phyloP scores from a whole-genome alignment of 92 coral and sea anemone species.

The Parazoanthus swiftii region DNA sequence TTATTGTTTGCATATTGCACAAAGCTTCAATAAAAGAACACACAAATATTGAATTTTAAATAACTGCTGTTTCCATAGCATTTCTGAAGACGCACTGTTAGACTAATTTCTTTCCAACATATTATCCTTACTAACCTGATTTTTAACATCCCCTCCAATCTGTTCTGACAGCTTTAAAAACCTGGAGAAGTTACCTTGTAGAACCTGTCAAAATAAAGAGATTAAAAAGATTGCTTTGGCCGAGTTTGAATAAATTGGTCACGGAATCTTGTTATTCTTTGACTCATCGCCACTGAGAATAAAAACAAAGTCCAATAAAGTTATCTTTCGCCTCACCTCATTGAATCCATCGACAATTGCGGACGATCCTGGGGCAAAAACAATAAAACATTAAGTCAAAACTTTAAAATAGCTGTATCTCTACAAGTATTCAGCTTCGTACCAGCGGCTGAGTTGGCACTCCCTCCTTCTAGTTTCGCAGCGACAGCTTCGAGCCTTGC shows the following conservation, averaged over 20 bases:
- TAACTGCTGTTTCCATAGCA: neutral
- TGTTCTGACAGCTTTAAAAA: constrained; percentile 63
- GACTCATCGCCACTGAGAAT: neutral
- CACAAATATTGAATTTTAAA: too few relatives aligned
- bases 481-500: constrained; percentile 56
- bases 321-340: constrained; percentile 17
- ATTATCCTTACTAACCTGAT: constrained; percentile 44
- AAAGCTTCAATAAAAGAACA: neutral
- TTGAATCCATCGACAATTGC: constrained; percentile 29
- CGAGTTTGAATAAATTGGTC: neutral
- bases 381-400: neutral
- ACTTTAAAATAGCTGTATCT: neutral
- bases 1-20: too few relatives aligned
- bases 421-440: neutral
- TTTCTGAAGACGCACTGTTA: neutral
- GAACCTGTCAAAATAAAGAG: constrained; percentile 47
- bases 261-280: constrained; percentile 5
- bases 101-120: neutral
- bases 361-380: constrained; percentile 17
- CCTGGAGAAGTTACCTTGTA: constrained; percentile 54
- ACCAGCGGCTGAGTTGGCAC: constrained; percentile 28
- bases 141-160: constrained; percentile 69
- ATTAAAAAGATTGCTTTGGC: neutral
- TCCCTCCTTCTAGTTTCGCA: constrained; percentile 50
- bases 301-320: neutral